These are phyloP conservation scores for Geophilus truncorum DNA, from an alignment of 2,888 invertebrate genomes.

Conservation along the genomic window DNA sequence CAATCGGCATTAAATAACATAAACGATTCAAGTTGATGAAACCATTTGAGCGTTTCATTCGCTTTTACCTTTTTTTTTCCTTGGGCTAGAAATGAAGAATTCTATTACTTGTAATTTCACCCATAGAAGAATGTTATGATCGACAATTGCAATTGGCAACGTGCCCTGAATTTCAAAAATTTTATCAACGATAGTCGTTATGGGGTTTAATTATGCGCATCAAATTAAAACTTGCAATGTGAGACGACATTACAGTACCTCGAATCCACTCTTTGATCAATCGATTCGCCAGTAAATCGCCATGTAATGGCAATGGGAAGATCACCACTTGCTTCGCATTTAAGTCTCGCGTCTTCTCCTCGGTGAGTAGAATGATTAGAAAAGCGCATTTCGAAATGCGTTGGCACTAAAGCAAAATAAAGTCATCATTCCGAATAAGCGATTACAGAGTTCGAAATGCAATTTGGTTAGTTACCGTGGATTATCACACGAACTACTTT, in stretches of 20 bases:
- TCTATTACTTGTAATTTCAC: not conserved
- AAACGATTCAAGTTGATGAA: not conserved
- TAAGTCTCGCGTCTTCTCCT: constrained; percentile 82
- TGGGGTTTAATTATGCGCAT: constrained; percentile 11
- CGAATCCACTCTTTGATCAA: constrained; percentile 83
- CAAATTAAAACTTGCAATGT: not conserved
- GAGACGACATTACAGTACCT: constrained; percentile 48
- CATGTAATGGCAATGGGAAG: constrained; percentile 91
- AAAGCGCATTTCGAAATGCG: constrained; percentile 86
- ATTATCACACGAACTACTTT: constrained; percentile 90
- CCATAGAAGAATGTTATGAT: not conserved
- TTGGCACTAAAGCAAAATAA: constrained; percentile 60
- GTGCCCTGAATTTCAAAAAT: not conserved
- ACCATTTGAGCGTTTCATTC: not conserved
- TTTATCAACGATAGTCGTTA: not conserved
- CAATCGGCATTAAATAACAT: not conserved
- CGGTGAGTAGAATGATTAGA: constrained; percentile 85
- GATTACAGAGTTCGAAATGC: not conserved
- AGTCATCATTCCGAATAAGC: not conserved
- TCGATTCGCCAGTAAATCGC: constrained; percentile 89
- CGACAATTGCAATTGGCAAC: constrained; percentile 12
- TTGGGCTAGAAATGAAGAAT: not conserved
- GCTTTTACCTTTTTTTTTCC: no score
- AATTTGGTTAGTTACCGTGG: constrained; percentile 63
- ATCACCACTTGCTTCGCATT: constrained; percentile 75